Percentiles rank a stretch among this genome's conserved stretches.
These are phyloP conservation scores for Xiphorhynchus erythropygius DNA, from an alignment of 2,797 vertebrate genomes.

Conservation along the genomic window DNA sequence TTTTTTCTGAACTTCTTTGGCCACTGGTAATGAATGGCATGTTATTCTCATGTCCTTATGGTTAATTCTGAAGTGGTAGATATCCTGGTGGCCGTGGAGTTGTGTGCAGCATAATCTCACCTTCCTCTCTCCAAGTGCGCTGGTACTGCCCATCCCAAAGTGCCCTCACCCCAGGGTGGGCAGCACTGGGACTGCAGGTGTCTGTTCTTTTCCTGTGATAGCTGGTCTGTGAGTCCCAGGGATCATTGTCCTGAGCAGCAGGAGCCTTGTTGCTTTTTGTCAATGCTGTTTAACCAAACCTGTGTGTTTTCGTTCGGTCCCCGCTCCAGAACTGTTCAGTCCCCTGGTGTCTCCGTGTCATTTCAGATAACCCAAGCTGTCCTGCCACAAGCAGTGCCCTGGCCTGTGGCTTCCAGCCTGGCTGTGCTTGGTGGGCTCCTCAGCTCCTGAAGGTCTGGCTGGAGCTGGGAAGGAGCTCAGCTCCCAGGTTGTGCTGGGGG, in stretches of 20 bases:
- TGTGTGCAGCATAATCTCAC: neutral
- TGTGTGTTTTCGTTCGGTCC: neutral
- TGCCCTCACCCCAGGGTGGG: fast-evolving
- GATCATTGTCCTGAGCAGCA: neutral
- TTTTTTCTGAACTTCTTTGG: neutral
- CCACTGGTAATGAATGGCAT: neutral
- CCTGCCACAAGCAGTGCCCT: fast-evolving
- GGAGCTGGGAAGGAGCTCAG: neutral
- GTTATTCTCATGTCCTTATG: neutral
- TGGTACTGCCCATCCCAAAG: neutral
- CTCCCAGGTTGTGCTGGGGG: neutral
- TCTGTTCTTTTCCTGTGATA: neutral
- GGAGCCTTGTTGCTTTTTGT: neutral
- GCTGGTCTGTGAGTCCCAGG: fast-evolving
- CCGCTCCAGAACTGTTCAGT: neutral
- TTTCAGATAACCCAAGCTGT: neutral
- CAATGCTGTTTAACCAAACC: neutral
- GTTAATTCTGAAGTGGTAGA: neutral
- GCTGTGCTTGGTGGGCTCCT: neutral
- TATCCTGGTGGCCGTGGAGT: neutral
- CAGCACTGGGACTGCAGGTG: neutral
- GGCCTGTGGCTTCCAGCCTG: neutral
- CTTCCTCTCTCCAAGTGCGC: fast-evolving
- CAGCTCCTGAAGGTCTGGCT: fast-evolving
- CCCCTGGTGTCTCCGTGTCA: neutral